Evolutionary conservation across 2,888 invertebrate species (phyloP).

Genomic region (Volucella inanis): DNA sequence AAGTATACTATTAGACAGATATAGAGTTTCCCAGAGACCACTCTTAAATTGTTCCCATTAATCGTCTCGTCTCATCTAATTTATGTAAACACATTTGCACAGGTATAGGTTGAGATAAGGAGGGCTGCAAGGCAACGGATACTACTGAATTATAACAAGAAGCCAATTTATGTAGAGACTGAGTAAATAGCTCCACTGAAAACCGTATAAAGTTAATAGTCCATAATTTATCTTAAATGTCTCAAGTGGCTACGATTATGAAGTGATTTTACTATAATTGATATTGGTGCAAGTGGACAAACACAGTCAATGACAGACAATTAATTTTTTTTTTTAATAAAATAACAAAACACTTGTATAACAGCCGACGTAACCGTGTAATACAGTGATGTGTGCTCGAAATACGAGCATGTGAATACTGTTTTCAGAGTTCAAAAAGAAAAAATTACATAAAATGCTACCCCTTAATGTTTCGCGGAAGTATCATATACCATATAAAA

Average conservation of each 20-base stretch:
- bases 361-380: too few relatives aligned
- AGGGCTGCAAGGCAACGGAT: neutral
- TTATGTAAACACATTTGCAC: conserved; percentile 44
- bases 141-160: neutral
- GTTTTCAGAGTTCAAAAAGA: conserved; percentile 31
- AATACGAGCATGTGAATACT: neutral
- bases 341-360: too few relatives aligned
- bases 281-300: too few relatives aligned
- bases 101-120: neutral
- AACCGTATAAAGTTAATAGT: conserved; percentile 44
- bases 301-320: too few relatives aligned
- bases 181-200: conserved; percentile 51
- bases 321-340: too few relatives aligned
- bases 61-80: conserved; percentile 17
- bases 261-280: too few relatives aligned
- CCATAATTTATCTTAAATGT: too few relatives aligned
- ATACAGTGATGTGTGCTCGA: too few relatives aligned
- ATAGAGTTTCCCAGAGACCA: conserved; percentile 24
- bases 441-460: neutral
- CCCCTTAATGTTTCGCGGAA: conserved; percentile 5
- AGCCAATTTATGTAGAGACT: conserved; percentile 38
- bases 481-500: conserved; percentile 32
- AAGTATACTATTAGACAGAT: conserved; percentile 19
- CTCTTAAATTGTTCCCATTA: conserved; percentile 15
- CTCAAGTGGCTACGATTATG: too few relatives aligned